Percentiles rank a stretch among this genome's conserved stretches.
Evolutionary conservation across 2,888 invertebrate genomes (phyloP).

Genomic region (Lasioglossum zephyrum): DNA sequence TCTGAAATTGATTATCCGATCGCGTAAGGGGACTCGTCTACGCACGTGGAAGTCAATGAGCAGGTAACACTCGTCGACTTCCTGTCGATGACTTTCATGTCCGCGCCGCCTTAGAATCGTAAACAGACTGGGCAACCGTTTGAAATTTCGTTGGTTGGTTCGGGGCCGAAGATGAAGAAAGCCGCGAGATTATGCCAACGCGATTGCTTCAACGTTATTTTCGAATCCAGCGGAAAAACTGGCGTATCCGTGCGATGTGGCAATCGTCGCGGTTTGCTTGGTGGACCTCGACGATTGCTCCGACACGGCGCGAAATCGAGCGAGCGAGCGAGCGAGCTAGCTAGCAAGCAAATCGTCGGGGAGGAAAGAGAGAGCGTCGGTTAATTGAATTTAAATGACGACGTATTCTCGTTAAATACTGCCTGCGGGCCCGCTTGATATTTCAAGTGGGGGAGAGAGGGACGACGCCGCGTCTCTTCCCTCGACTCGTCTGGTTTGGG

Average conservation of each 20-base stretch:
- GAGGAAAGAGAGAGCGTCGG: constrained; percentile 35
- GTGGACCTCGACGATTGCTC: constrained; percentile 55
- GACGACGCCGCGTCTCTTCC: background rate
- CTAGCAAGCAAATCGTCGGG: background rate
- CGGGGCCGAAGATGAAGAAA: background rate
- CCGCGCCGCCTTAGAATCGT: background rate
- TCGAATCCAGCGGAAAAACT: constrained; percentile 67
- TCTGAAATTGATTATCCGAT: background rate
- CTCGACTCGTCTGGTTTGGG: background rate
- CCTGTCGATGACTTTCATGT: constrained; percentile 4
- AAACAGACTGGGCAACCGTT: background rate
- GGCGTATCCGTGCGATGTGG: constrained; percentile 54
- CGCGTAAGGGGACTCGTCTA: background rate
- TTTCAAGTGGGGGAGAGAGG: constrained; percentile 38
- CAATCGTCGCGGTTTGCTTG: constrained; percentile 69
- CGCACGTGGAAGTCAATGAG: background rate
- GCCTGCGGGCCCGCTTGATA: constrained; percentile 38
- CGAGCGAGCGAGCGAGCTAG: constrained; percentile 8
- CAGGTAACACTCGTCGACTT: background rate
- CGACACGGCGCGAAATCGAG: constrained; percentile 47
- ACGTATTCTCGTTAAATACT: constrained; percentile 54
- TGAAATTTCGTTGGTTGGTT: background rate
- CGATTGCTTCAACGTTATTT: constrained; percentile 63
- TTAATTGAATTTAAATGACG: constrained; percentile 62
- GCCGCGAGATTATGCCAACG: constrained; percentile 42